Conservation (phyloP, 2,113 vertebrate species). For the Neotragus pygmaeus region DNA sequence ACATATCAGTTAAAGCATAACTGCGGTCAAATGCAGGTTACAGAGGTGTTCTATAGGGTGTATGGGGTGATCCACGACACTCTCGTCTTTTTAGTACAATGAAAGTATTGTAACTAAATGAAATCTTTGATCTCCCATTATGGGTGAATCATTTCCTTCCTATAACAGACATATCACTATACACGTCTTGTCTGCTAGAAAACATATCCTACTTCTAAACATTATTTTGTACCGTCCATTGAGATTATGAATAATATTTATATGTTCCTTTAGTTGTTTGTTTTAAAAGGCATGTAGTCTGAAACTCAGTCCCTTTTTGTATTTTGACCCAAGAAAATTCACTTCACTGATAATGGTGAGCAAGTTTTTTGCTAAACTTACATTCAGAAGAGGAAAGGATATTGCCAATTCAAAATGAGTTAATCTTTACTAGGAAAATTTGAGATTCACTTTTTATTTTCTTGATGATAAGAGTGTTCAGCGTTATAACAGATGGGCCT, state of each 20-base stretch:
- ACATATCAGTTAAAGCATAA: neutral
- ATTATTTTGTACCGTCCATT: slow-evolving; percentile 45
- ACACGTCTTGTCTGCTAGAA: slow-evolving; percentile 46
- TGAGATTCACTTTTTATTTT: neutral
- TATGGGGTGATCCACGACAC: slow-evolving; percentile 21
- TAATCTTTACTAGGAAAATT: neutral
- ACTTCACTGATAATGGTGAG: neutral
- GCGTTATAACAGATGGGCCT: neutral
- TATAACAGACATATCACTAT: slow-evolving; percentile 13
- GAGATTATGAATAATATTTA: neutral
- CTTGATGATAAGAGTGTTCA: neutral
- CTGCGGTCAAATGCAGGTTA: slow-evolving; percentile 37
- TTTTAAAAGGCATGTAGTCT: slow-evolving; percentile 17
- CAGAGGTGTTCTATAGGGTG: slow-evolving; percentile 13
- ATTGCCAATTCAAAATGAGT: neutral
- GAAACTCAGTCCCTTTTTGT: neutral
- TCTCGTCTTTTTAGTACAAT: slow-evolving; percentile 23
- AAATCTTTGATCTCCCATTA: slow-evolving; percentile 54
- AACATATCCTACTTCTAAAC: slow-evolving; percentile 37
- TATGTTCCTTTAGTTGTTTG: slow-evolving; percentile 17
- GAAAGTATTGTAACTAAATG: neutral
- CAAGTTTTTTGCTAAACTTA: neutral
- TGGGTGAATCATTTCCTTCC: slow-evolving; percentile 58
- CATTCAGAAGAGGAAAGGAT: neutral
- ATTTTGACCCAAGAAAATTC: slow-evolving; percentile 21